These are phyloP conservation scores for Nemotelus nigrinus DNA, from an alignment of 2,888 invertebrate genomes.

Conservation along the genomic window DNA sequence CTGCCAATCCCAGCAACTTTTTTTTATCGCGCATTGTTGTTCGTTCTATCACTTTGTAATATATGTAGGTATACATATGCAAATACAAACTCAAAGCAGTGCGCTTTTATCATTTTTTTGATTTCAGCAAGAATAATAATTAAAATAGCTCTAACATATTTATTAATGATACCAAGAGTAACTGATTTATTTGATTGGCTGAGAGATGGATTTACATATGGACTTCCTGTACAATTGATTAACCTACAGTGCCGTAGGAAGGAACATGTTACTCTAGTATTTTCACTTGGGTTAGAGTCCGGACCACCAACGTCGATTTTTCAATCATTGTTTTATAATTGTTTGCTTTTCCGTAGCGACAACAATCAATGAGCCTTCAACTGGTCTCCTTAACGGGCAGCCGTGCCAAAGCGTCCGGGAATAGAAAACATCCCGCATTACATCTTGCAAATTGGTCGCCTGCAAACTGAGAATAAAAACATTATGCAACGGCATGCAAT, in stretches of 20 bases:
- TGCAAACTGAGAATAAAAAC: conserved; percentile 11
- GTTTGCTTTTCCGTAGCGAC: conserved; percentile 35
- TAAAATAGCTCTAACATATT: too few relatives aligned
- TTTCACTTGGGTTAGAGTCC: conserved; percentile 11
- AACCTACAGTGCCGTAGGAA: conserved; percentile 32
- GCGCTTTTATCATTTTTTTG: too few relatives aligned
- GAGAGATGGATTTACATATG: conserved; percentile 1
- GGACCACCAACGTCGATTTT: conserved; percentile 38
- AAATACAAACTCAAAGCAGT: too few relatives aligned
- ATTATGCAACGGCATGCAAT: conserved; percentile 38
- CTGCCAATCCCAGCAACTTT: too few relatives aligned
- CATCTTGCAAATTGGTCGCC: conserved; percentile 6
- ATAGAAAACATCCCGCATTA: conserved; percentile 18
- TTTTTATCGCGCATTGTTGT: too few relatives aligned
- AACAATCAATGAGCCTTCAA: conserved; percentile 22
- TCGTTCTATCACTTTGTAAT: too few relatives aligned
- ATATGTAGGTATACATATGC: too few relatives aligned
- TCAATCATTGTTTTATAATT: conserved; percentile 30
- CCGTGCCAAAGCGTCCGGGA: not conserved
- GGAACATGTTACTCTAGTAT: conserved; percentile 12
- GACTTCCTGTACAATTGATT: conserved; percentile 31
- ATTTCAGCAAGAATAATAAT: too few relatives aligned
- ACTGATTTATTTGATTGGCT: too few relatives aligned
- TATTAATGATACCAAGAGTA: too few relatives aligned
- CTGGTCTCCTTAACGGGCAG: not conserved